Base-by-base conservation (phyloP, 2,797 vertebrate species). In the Decapterus maruadsi region DNA sequence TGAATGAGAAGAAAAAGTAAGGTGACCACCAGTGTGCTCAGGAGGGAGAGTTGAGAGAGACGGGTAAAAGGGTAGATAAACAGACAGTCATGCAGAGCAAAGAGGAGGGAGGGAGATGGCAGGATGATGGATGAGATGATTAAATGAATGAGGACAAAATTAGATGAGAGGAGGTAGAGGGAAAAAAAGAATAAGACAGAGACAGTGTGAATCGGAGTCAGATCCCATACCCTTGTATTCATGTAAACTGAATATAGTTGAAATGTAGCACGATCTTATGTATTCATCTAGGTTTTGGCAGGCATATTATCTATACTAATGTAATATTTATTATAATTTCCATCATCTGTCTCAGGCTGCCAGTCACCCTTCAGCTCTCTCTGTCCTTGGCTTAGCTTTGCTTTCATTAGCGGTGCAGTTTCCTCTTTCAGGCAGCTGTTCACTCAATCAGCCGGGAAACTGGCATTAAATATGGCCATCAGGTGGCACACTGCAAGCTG, bases 401-500 rank as follows among this genome's bases (percentile, higher is more conserved):
- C 61, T 91, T 83, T 85, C 85, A 91, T 78, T 79, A 83, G 77
- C 46, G 48, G 46, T 64, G 83, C 76, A 68, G 84, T 86, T 90
- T 87, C 68, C 82, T 77, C 72, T 87, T 68, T 76, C 59, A 80
- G 86, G 82, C 90, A 91, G 92, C 86, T 92, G 90, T 90, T 93
- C 80, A 86, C 81, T 92, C 89, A 80, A 86, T 92, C 91, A 91
- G 85, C 84, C 81, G 89, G 83, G 72, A 92, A 87, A 86, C 84
- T 82, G 86, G 83, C 71, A 86, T 92, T 92, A 91, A 93, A 93
- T 86, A 90, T 75, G 85, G 71, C 83, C 85, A 84, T 92, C 93
- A 91, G 91, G 85, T 90, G 90, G 88, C 89, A 88, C 68, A 80
- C 74, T 67, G 71, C 77, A 75, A 84, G 57, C 78, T 54, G 67